These are phyloP conservation scores for Zoroaster sp. DNA, from an alignment of 53 echinoderm and acorn worm species.

Conservation along the genomic window DNA sequence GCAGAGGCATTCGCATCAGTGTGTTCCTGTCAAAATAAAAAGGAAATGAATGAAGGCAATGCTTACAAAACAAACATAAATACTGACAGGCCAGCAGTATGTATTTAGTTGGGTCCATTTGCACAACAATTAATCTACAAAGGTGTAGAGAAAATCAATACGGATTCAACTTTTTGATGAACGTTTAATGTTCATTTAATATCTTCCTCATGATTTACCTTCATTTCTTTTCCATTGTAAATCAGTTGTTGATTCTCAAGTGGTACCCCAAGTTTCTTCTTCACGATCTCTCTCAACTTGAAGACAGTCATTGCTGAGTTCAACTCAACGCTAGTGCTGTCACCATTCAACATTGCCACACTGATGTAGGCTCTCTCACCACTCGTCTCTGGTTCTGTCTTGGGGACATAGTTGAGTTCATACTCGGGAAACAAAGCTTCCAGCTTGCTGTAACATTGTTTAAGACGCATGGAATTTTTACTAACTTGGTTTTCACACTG, in stretches of 20 bases:
- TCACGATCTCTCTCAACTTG: neutral
- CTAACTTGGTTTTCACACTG: neutral
- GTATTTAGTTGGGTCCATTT: too few species aligned
- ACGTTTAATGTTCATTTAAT: too few species aligned
- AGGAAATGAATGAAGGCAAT: neutral
- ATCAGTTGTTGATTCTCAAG: slow-evolving; percentile 48
- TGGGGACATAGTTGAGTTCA: too few species aligned
- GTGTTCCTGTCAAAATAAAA: neutral
- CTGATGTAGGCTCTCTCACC: slow-evolving; percentile 12
- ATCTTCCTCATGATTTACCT: too few species aligned
- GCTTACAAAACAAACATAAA: neutral
- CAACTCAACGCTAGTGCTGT: slow-evolving; percentile 6
- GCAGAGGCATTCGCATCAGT: slow-evolving; percentile 11
- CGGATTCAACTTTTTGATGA: too few species aligned
- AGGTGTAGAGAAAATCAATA: too few species aligned
- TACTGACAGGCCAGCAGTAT: too few species aligned
- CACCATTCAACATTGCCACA: slow-evolving; percentile 53
- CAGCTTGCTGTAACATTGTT: slow-evolving; percentile 15
- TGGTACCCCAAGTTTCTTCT: slow-evolving; percentile 1
- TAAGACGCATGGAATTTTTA: slow-evolving; percentile 10
- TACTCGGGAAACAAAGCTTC: slow-evolving; percentile 55
- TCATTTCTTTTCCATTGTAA: slow-evolving; percentile 51
- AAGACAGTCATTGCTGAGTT: slow-evolving; percentile 9
- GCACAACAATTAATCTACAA: too few species aligned
- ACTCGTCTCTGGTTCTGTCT: neutral